These are phyloP conservation scores for Caenorhabditis sp. DNA, from an alignment of 2,888 invertebrate species.

Conservation along the genomic window DNA sequence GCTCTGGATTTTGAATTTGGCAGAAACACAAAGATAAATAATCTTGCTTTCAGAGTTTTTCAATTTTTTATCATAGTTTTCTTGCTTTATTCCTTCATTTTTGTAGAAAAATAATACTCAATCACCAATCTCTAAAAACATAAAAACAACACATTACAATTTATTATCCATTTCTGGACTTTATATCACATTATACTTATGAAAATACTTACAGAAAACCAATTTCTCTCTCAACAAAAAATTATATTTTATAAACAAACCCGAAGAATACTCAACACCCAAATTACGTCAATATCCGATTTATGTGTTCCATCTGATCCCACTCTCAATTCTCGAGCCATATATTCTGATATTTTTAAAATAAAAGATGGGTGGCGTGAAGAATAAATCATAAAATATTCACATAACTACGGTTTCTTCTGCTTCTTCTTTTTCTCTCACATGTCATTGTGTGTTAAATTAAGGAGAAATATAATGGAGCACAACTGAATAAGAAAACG, in stretches of 20 bases:
- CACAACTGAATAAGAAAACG: background rate
- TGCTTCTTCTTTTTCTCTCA: background rate
- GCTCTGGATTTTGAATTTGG: too few relatives aligned
- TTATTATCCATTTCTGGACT: too few relatives aligned
- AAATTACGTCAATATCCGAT: too few relatives aligned
- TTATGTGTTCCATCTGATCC: too few relatives aligned
- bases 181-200: background rate
- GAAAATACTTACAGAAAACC: background rate
- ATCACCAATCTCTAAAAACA: too few relatives aligned
- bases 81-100: too few relatives aligned
- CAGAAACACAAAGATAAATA: too few relatives aligned
- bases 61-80: too few relatives aligned
- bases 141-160: too few relatives aligned
- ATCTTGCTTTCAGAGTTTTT: too few relatives aligned
- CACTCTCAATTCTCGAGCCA: background rate
- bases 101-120: too few relatives aligned
- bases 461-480: background rate
- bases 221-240: background rate
- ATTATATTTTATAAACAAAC: background rate
- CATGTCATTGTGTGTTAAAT: background rate
- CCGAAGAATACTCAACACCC: too few relatives aligned
- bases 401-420: background rate
- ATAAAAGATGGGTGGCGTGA: background rate
- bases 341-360: background rate
- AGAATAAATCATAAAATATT: slow-evolving; percentile 1